A percentile compares a stretch with the other conserved stretches of the same genome.
Conservation (phyloP, 2,888 invertebrate species). For the Neoascia interrupta region DNA sequence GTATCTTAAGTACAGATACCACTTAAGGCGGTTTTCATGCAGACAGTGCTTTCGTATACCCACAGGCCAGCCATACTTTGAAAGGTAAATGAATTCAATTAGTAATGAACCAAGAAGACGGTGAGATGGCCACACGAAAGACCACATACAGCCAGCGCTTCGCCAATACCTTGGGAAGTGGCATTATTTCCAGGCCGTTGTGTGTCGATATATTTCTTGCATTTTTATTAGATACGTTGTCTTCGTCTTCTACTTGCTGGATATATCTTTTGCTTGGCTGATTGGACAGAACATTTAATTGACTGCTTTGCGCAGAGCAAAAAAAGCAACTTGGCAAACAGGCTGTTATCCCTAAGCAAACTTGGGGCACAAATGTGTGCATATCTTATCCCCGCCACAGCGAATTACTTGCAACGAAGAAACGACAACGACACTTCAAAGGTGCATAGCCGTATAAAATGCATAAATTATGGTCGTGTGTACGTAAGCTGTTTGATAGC, state of each 20-base stretch:
- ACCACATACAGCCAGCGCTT: constrained; percentile 7
- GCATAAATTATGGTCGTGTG: constrained; percentile 65
- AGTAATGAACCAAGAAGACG: constrained; percentile 29
- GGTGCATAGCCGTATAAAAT: constrained; percentile 66
- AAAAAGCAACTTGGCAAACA: constrained; percentile 11
- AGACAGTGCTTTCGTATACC: background rate
- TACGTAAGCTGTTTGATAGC: constrained; percentile 54
- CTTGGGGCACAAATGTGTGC: constrained; percentile 39
- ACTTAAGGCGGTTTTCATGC: constrained; percentile 35
- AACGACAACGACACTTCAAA: constrained; percentile 40
- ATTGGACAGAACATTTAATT: constrained; percentile 50
- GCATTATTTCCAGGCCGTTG: constrained; percentile 15
- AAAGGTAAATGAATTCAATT: constrained; percentile 59
- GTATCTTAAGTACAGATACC: constrained; percentile 56
- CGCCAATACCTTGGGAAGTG: constrained; percentile 16
- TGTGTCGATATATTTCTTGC: constrained; percentile 37
- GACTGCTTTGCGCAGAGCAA: background rate
- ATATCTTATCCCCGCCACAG: constrained; percentile 51
- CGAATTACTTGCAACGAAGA: constrained; percentile 19
- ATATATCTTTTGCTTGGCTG: too few species aligned
- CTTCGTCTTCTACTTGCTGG: constrained; percentile 24
- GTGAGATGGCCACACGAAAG: constrained; percentile 3
- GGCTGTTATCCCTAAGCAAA: constrained; percentile 21
- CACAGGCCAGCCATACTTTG: constrained; percentile 32
- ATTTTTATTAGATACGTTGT: constrained; percentile 45